These are phyloP conservation scores for Nannobrachium achirus DNA, from an alignment of 2,113 vertebrate species.

Conservation along the genomic window DNA sequence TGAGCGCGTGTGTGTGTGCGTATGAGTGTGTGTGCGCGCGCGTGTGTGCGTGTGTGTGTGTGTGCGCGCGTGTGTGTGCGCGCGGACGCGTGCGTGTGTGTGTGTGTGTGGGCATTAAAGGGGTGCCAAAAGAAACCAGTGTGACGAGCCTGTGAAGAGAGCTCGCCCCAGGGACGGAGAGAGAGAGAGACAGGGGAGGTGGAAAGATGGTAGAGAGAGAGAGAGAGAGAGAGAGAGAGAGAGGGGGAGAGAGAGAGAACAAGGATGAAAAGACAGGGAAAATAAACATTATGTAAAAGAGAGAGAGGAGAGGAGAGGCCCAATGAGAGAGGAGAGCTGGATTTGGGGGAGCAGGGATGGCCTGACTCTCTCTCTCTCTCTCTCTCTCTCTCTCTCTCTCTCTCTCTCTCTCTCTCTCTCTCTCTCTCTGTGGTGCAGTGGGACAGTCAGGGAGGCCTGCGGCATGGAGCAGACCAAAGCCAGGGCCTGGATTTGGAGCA, in stretches of 20 bases:
- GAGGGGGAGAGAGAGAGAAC: constrained; percentile 43
- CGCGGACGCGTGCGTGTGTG: constrained; percentile 1
- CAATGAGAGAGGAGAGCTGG: constrained; percentile 14
- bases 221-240: constrained; percentile 12
- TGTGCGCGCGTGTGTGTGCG: constrained; percentile 16
- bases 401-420: constrained; percentile 35
- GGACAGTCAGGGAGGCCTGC: constrained; percentile 62
- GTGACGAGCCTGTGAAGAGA: constrained; percentile 67
- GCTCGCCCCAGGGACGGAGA: constrained; percentile 64
- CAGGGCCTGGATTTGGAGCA: constrained; percentile 71
- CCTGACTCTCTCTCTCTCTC: constrained; percentile 8
- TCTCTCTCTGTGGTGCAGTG: constrained; percentile 49
- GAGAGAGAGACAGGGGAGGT: constrained; percentile 44
- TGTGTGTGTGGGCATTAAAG: not conserved
- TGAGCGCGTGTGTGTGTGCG: constrained; percentile 30
- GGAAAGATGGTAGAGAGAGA: constrained; percentile 33
- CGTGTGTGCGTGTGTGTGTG: constrained; percentile 46
- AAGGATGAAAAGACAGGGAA: constrained; percentile 61
- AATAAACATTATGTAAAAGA: constrained; percentile 54
- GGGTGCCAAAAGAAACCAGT: constrained; percentile 72
- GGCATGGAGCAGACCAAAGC: constrained; percentile 55
- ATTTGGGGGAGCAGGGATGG: constrained; percentile 17
- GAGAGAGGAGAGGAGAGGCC: constrained; percentile 26
- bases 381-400: constrained; percentile 14
- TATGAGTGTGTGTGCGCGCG: constrained; percentile 55